Evolutionary conservation across 2,888 invertebrate species (phyloP).

Genomic region (Drosophila histrio): DNA sequence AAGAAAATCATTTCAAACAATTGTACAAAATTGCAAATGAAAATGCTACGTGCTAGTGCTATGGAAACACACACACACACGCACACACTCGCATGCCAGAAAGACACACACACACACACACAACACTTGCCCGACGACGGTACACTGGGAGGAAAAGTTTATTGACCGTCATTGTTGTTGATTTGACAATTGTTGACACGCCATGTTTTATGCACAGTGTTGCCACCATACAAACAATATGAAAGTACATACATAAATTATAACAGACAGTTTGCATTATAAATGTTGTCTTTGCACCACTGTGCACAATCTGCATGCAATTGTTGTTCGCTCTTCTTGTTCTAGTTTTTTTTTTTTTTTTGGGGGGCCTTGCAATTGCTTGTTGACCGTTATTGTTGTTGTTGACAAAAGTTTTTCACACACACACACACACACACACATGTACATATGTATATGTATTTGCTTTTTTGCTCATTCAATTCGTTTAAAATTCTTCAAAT

Average conservation of each 20-base stretch:
- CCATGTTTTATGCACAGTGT: conserved; percentile 59
- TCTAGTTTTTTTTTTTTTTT: conserved; percentile 59
- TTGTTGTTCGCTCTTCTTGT: conserved; percentile 31
- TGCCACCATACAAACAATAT: neutral
- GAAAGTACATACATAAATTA: conserved; percentile 1
- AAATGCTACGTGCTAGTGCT: conserved; percentile 55
- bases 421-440: conserved; percentile 6
- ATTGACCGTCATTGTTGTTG: conserved; percentile 80
- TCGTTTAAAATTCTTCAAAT: conserved; percentile 40
- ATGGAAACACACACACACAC: conserved; percentile 45
- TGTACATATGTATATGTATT: conserved; percentile 21
- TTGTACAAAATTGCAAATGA: conserved; percentile 67
- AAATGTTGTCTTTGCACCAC: conserved; percentile 34
- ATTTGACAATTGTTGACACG: conserved; percentile 76
- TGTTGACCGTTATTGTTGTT: conserved; percentile 64
- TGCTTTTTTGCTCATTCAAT: conserved; percentile 41
- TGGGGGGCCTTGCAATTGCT: conserved; percentile 49
- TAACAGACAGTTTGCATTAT: neutral
- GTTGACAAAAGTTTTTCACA: conserved; percentile 29
- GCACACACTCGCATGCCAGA: neutral
- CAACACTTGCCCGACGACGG: conserved; percentile 12
- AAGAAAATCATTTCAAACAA: conserved; percentile 63
- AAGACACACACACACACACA: conserved; percentile 2
- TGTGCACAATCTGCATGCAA: conserved; percentile 45
- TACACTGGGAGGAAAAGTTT: conserved; percentile 68